Base-by-base conservation (phyloP, 2,888 invertebrate genomes). In the Matsumyia berberina region DNA sequence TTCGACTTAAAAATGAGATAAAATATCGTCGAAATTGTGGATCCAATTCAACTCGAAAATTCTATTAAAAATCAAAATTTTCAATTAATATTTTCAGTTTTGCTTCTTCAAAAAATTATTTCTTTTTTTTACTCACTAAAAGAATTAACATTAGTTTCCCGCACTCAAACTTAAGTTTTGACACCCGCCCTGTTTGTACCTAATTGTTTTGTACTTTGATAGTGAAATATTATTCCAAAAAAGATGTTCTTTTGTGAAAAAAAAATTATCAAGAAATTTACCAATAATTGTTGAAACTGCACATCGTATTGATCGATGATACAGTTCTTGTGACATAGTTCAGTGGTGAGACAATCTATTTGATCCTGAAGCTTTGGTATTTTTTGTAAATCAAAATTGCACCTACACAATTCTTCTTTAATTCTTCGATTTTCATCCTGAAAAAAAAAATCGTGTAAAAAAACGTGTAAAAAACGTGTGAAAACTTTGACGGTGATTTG, bases 141-240 rank as follows among this genome's bases (percentile, higher is more conserved):
- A 83, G 46, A 33, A 37, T 67, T 24, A 86, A 35, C 35, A 72
- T 67, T 19, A 87, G 69, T 24, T 72, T 76, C 19, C 79, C 76
- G 17, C 46, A 57, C 11, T 82, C 69, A 17, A 64, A 49, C n/a
- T 60, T 83, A 46, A 55, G 69, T 37, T 70, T 57, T 24, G 83
- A 81, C 5, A 74, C 37, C 17, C 80, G 55, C 70, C 44, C 51
- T 49, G 69, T 80, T 70, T 70, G 80, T 57, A 86, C 73, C 86
- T 87, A 70, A 51, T 60, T 72, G 49, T 86, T 86, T 86, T 87
- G 79, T 69, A 73, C 86, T 87, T 86, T 80, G 70, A 81, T 67
- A 74, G 83, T 86, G 73, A 86, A 77, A 67, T 53, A 78, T 78
- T 72, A 82, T 70, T 70, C 29, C 31, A 37, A 33, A 73, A 31